Conservation (phyloP, 1,140 invertebrate species). For the Drosophila lowei region DNA sequence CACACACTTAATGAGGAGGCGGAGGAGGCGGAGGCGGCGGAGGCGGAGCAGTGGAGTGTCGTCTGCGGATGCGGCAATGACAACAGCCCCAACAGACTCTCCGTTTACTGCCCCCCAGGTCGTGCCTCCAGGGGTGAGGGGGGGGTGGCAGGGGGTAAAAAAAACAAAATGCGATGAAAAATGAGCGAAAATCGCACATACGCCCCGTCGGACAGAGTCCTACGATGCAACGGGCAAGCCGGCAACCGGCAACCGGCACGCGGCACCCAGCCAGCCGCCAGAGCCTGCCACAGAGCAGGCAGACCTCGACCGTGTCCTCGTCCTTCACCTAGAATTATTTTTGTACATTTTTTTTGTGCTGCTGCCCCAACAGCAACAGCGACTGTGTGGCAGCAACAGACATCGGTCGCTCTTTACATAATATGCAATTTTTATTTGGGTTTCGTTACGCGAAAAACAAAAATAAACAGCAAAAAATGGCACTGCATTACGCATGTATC, state of each 20-base stretch:
- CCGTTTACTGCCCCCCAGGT: slow-evolving; percentile 21
- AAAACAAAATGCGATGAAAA: no score
- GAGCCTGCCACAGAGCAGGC: slow-evolving; percentile 7
- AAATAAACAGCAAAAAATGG: slow-evolving; percentile 24
- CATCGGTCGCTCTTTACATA: slow-evolving; percentile 68
- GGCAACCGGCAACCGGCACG: no score
- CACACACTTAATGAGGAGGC: no score
- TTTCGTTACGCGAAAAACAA: slow-evolving; percentile 37
- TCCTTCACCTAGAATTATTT: slow-evolving; percentile 83
- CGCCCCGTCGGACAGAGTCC: slow-evolving; percentile 44
- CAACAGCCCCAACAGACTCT: slow-evolving; percentile 51
- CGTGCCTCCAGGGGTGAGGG: no score
- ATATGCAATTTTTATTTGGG: slow-evolving; percentile 81
- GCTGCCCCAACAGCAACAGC: slow-evolving; percentile 22
- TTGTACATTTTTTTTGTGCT: slow-evolving; percentile 58
- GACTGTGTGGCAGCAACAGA: slow-evolving; percentile 44
- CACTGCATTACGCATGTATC: slow-evolving; percentile 71
- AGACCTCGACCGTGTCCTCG: slow-evolving; percentile 61
- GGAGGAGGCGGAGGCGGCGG: no score
- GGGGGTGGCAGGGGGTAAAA: no score
- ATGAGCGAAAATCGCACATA: slow-evolving; percentile 53
- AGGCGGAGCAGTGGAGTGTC: no score
- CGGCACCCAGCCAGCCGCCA: no score
- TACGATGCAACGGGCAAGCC: background rate
- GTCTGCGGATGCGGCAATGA: no score